Conservation (phyloP, 2,888 invertebrate genomes). For the Acanthosepion lycidas region DNA sequence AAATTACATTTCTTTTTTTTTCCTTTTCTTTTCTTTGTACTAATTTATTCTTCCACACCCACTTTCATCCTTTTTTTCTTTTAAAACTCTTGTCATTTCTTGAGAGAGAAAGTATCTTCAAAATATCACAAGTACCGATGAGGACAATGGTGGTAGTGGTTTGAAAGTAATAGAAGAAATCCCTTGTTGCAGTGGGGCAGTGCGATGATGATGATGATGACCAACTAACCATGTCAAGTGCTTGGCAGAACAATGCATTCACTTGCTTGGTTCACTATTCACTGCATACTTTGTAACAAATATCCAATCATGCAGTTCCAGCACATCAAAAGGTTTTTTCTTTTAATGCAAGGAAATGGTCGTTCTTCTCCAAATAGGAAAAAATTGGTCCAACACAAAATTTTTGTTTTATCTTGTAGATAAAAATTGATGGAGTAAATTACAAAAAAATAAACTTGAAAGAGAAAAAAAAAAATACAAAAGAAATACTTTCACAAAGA, state of each 20-base stretch:
- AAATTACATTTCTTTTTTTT: not conserved
- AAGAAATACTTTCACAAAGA: not conserved
- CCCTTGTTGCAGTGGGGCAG: not conserved
- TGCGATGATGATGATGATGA: not conserved
- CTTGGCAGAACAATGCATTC: slow-evolving; percentile 20
- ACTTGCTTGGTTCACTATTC: not conserved
- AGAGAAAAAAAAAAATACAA: not conserved
- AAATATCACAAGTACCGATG: not conserved
- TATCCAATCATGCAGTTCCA: not conserved
- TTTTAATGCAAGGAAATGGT: not conserved
- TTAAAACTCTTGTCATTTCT: not conserved
- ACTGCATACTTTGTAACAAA: not conserved
- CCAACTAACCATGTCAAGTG: slow-evolving; percentile 33
- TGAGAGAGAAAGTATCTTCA: not conserved
- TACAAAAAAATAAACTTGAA: not conserved
- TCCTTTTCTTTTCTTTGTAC: not conserved
- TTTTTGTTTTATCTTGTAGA: not conserved
- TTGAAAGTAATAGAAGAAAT: not conserved
- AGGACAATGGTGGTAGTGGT: not conserved
- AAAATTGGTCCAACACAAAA: not conserved
- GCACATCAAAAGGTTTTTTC: not conserved
- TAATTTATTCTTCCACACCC: not conserved
- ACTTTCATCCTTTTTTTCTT: not conserved
- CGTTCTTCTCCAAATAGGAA: not conserved
- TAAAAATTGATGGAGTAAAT: not conserved